Conservation (phyloP, 2,888 invertebrate species). For the Aquatica leii region DNA sequence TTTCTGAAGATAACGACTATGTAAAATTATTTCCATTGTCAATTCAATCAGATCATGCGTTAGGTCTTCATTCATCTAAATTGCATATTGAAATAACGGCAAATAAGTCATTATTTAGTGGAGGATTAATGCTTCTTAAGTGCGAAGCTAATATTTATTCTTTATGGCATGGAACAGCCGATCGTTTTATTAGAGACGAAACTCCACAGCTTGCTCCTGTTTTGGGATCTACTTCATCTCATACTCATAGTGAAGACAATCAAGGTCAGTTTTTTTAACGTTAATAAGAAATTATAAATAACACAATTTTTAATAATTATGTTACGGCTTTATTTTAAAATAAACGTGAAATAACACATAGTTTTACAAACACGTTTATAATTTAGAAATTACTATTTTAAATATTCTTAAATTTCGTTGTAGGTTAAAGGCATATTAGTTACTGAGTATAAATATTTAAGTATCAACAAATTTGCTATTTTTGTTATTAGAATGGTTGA, state of each 20-base stretch:
- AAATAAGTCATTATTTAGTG: slow-evolving; percentile 50
- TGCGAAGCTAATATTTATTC: slow-evolving; percentile 51
- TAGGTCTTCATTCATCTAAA: slow-evolving; percentile 49
- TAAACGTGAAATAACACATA: too few species aligned
- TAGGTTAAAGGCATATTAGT: too few species aligned
- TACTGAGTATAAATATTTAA: too few species aligned
- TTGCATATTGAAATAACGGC: slow-evolving; percentile 53
- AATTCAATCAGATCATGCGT: slow-evolving; percentile 44
- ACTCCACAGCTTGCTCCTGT: slow-evolving; percentile 55
- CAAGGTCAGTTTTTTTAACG: slow-evolving; percentile 22
- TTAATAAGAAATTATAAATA: background rate
- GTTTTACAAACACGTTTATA: too few species aligned
- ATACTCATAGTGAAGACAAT: slow-evolving; percentile 52
- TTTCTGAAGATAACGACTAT: slow-evolving; percentile 46
- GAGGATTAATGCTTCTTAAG: slow-evolving; percentile 51
- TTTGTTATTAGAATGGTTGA: too few species aligned
- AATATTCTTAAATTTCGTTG: too few species aligned
- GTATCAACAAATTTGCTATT: too few species aligned
- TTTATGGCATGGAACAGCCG: slow-evolving; percentile 51
- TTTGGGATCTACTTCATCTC: slow-evolving; percentile 58
- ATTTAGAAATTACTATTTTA: too few species aligned
- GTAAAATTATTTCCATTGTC: slow-evolving; percentile 47
- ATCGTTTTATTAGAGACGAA: slow-evolving; percentile 52
- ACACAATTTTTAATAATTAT: slow-evolving; percentile 1
- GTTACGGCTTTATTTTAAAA: too few species aligned